Evolutionary conservation across 35 echinoderm and acorn worm species (phyloP).

Genomic region (Apostichopus japonicus): DNA sequence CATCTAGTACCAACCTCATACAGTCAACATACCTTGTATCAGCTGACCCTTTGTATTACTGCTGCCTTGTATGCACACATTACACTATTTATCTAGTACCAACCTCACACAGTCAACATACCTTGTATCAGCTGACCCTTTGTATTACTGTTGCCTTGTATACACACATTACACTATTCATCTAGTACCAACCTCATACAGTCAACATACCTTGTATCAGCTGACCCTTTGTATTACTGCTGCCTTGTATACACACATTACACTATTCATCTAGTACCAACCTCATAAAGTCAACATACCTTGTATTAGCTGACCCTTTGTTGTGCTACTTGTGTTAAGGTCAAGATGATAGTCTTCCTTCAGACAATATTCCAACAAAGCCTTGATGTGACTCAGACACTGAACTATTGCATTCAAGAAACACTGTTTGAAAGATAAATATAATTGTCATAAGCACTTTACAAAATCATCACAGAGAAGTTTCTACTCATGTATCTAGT

Average conservation of each 20-base stretch:
- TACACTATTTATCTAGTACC: no score
- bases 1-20: no score
- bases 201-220: no score
- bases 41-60: conserved; percentile 18
- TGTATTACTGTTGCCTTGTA: background rate
- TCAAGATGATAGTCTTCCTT: conserved; percentile 48
- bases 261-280: no score
- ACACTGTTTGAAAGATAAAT: conserved; percentile 21
- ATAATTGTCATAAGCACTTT: no score
- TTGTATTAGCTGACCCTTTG: conserved; percentile 53
- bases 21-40: conserved; percentile 15
- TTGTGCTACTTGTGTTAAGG: conserved; percentile 31
- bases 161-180: no score
- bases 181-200: no score
- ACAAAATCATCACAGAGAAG: no score
- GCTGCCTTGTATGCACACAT: no score
- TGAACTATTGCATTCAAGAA: conserved; percentile 63
- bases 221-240: no score
- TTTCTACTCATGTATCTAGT: no score
- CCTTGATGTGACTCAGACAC: conserved; percentile 50
- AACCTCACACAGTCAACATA: background rate
- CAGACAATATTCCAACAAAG: conserved; percentile 36
- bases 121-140: conserved; percentile 57
- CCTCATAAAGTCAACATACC: background rate
- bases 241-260: no score